phyloP scores from a whole-genome alignment of 2,797 vertebrate genomes.

The Pseudomugil gertrudae region DNA sequence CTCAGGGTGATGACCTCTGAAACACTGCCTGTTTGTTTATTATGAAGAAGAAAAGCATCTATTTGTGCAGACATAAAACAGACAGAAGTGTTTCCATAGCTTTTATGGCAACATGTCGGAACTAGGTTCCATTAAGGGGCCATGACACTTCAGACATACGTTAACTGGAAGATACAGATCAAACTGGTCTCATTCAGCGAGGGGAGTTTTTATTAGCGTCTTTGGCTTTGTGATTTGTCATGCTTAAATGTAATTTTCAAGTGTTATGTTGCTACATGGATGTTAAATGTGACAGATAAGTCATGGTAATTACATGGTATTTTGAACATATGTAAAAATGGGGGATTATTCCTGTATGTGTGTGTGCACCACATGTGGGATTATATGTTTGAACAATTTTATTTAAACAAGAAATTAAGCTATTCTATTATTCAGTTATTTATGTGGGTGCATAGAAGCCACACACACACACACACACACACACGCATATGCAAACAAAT shows the following conservation, averaged over 20 bases:
- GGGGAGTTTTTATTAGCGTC: slow-evolving; percentile 62
- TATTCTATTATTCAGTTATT: too few relatives aligned
- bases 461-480: too few relatives aligned
- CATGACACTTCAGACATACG: slow-evolving; percentile 23
- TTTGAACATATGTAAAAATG: slow-evolving; percentile 51
- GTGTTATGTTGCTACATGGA: slow-evolving; percentile 48
- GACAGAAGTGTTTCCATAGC: slow-evolving; percentile 19
- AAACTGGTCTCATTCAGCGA: slow-evolving; percentile 49
- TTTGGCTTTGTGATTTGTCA: slow-evolving; percentile 60
- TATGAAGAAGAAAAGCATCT: slow-evolving; percentile 27
- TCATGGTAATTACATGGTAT: slow-evolving; percentile 55
- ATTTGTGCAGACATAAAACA: slow-evolving; percentile 24
- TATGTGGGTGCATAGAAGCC: too few relatives aligned
- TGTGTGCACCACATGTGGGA: slow-evolving; percentile 4
- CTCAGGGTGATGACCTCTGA: slow-evolving; percentile 34
- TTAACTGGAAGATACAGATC: slow-evolving; percentile 46
- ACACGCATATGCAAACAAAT: slow-evolving; percentile 28
- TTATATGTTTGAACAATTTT: not conserved
- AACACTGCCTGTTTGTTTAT: slow-evolving; percentile 45
- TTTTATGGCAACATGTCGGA: slow-evolving; percentile 18
- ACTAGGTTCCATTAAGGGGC: slow-evolving; percentile 21
- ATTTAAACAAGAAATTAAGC: slow-evolving; percentile 33
- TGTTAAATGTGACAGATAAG: slow-evolving; percentile 65
- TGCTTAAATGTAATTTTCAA: slow-evolving; percentile 42
- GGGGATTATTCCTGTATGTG: slow-evolving; percentile 22